Conservation (phyloP, 2,113 vertebrate species). For the Antidorcas marsupialis region DNA sequence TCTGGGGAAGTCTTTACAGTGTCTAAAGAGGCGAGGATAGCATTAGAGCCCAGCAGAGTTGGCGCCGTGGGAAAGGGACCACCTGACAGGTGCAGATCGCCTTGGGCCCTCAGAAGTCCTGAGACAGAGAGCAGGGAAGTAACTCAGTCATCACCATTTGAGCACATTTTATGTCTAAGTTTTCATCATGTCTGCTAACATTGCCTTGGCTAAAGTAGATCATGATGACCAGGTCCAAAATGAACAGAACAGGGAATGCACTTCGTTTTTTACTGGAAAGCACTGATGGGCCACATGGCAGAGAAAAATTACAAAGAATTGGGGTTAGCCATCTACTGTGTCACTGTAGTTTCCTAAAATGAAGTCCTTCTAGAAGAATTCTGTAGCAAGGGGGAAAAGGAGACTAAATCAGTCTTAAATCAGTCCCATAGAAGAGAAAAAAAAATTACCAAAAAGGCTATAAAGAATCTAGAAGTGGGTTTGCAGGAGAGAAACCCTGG, state of each 20-base stretch:
- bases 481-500: not conserved
- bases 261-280: not conserved
- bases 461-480: not conserved
- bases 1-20: not conserved
- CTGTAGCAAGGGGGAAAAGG: not conserved
- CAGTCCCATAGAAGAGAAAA: not conserved
- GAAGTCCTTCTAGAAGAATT: conserved; percentile 1
- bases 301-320: not conserved
- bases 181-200: not conserved
- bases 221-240: not conserved
- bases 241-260: not conserved
- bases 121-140: not conserved
- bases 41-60: not conserved
- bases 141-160: not conserved
- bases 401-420: not conserved
- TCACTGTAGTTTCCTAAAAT: not conserved
- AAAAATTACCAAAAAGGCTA: not conserved
- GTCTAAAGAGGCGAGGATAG: not conserved
- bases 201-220: not conserved
- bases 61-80: not conserved
- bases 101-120: not conserved
- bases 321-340: not conserved
- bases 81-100: not conserved
- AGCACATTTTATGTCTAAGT: not conserved
- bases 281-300: not conserved